Conservation (phyloP, 2,797 vertebrate species). For the Gobio occitaniae region DNA sequence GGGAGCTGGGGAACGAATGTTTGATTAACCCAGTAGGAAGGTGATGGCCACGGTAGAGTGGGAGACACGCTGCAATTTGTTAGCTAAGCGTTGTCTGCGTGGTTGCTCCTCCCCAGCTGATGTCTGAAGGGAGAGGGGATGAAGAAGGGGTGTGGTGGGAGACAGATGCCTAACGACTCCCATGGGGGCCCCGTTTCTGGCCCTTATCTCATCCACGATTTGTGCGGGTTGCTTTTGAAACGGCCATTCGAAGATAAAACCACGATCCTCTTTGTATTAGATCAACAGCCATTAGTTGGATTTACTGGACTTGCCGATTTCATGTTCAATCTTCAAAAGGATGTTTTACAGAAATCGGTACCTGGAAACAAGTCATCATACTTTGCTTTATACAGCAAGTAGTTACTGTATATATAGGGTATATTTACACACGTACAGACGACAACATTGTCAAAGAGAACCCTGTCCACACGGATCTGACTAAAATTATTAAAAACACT, state of each 20-base stretch:
- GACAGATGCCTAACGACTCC: constrained; percentile 85
- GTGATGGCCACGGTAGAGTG: constrained; percentile 13
- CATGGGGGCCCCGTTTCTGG: constrained; percentile 76
- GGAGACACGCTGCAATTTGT: constrained; percentile 67
- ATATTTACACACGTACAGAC: neutral
- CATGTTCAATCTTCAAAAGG: constrained; percentile 47
- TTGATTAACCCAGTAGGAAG: constrained; percentile 34
- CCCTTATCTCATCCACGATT: constrained; percentile 81
- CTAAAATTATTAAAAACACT: neutral
- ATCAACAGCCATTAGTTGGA: constrained; percentile 68
- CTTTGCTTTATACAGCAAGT: neutral
- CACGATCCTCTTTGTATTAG: constrained; percentile 70
- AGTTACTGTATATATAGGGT: neutral
- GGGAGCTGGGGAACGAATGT: constrained; percentile 11
- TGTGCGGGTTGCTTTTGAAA: constrained; percentile 82
- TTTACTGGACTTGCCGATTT: constrained; percentile 60
- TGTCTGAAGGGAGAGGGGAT: constrained; percentile 63
- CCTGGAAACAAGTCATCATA: neutral
- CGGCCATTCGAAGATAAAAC: constrained; percentile 73
- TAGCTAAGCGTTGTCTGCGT: constrained; percentile 75
- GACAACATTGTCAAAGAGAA: neutral
- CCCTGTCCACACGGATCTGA: neutral
- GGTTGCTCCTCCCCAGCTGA: constrained; percentile 69
- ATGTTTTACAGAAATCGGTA: constrained; percentile 32
- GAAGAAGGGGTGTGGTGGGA: constrained; percentile 68